phyloP scores from a whole-genome alignment of 2,888 invertebrate species.

The Tubulanus polymorphus region DNA sequence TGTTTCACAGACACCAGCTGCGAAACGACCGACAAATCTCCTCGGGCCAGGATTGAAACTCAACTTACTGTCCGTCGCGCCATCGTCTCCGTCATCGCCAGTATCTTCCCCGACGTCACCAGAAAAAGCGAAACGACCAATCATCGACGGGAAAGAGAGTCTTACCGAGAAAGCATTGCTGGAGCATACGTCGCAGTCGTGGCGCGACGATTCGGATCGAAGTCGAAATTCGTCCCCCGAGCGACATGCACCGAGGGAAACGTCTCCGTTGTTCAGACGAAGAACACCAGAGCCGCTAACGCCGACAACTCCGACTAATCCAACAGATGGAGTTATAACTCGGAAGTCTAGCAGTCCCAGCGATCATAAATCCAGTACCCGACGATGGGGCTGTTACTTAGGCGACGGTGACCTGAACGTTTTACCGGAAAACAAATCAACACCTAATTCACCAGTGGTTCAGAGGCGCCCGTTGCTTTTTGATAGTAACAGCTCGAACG shows the following conservation, averaged over 20 bases:
- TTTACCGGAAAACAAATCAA: neutral
- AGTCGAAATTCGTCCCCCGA: too few relatives aligned
- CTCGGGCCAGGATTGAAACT: too few relatives aligned
- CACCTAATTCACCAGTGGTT: neutral
- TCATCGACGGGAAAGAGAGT: neutral
- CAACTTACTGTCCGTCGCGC: too few relatives aligned
- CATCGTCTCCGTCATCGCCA: too few relatives aligned
- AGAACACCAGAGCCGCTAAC: neutral
- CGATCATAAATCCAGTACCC: neutral
- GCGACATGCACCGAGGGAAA: too few relatives aligned
- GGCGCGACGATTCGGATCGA: constrained; percentile 9
- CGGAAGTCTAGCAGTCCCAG: neutral
- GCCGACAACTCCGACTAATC: neutral
- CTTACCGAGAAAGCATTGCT: constrained; percentile 16
- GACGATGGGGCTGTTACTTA: neutral
- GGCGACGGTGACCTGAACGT: neutral
- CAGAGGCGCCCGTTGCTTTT: too few relatives aligned
- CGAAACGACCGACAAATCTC: too few relatives aligned
- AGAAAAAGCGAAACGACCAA: neutral
- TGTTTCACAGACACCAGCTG: too few relatives aligned
- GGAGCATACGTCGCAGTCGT: constrained; percentile 13
- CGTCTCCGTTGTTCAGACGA: neutral
- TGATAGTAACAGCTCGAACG: neutral
- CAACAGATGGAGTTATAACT: too few relatives aligned
- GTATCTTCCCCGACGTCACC: neutral